These are phyloP conservation scores for Columbina picui DNA, from an alignment of 2,113 vertebrate genomes.

Conservation along the genomic window DNA sequence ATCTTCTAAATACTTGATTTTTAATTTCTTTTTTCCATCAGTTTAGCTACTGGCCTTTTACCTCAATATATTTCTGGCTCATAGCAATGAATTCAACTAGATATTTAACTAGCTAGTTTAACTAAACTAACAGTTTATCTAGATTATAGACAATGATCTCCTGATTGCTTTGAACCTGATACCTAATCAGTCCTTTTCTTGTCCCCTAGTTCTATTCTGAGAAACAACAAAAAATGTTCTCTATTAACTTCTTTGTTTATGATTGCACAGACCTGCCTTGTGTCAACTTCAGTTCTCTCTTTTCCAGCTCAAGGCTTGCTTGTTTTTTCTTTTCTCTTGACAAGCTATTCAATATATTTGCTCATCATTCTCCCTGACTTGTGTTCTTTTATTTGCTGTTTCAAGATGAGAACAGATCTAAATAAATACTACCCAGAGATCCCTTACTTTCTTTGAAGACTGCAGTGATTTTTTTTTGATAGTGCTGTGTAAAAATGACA, in stretches of 20 bases:
- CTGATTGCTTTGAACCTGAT: background rate
- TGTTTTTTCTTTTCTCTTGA: background rate
- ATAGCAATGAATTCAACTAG: background rate
- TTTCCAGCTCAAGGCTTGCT: background rate
- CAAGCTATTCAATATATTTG: background rate
- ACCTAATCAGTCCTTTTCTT: background rate
- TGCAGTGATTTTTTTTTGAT: background rate
- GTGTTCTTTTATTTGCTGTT: conserved; percentile 27
- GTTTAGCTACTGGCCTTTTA: background rate
- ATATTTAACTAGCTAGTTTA: background rate
- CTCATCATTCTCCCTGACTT: background rate
- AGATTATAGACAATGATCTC: background rate
- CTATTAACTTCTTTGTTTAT: background rate
- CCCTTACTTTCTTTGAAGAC: conserved; percentile 25
- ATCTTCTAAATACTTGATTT: background rate
- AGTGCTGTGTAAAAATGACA: conserved; percentile 4
- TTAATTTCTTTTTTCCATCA: background rate
- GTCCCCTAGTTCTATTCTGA: background rate
- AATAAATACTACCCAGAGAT: conserved; percentile 31
- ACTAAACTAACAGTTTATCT: background rate
- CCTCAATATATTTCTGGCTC: background rate
- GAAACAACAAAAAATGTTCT: background rate
- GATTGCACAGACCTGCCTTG: background rate
- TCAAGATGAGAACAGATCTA: conserved; percentile 5
- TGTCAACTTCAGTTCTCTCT: background rate